phyloP scores from a whole-genome alignment of 2,113 vertebrate genomes.

The Leptosomus discolor region DNA sequence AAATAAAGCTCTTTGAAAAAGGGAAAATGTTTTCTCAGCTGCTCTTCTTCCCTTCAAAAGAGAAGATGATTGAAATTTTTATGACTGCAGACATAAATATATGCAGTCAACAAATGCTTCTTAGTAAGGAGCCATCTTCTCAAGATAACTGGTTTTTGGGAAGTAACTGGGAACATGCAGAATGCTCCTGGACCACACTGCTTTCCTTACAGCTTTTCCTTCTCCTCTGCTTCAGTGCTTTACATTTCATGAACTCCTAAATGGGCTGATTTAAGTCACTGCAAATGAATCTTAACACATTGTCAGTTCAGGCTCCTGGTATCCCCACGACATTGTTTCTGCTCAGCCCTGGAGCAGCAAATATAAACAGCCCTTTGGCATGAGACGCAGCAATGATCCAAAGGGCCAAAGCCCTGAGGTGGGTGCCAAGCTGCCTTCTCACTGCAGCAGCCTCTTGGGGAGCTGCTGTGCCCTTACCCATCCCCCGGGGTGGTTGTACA shows the following conservation, averaged over 20 bases:
- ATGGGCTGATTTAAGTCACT: not conserved
- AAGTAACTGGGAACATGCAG: not conserved
- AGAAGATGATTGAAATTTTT: constrained; percentile 7
- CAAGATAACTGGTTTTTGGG: not conserved
- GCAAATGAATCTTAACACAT: not conserved
- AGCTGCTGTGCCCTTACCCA: not conserved
- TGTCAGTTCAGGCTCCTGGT: not conserved
- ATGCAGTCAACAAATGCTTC: not conserved
- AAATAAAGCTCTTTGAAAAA: constrained; percentile 38
- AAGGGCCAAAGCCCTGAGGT: not conserved
- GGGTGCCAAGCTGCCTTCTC: not conserved
- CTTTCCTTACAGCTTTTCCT: not conserved
- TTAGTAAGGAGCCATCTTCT: not conserved
- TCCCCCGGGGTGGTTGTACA: not conserved
- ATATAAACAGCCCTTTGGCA: not conserved
- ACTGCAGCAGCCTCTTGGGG: fast-evolving
- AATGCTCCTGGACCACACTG: not conserved
- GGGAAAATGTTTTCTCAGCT: constrained; percentile 47
- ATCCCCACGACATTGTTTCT: not conserved
- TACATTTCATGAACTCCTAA: not conserved
- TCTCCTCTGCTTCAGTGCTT: not conserved
- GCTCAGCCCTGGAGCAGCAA: not conserved
- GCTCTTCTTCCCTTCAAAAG: constrained; percentile 9
- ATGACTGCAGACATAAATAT: constrained; percentile 4
- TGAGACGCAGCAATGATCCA: fast-evolving